Evolutionary conservation across 1,140 invertebrate genomes (phyloP).

Genomic region (Sycophila sp.): DNA sequence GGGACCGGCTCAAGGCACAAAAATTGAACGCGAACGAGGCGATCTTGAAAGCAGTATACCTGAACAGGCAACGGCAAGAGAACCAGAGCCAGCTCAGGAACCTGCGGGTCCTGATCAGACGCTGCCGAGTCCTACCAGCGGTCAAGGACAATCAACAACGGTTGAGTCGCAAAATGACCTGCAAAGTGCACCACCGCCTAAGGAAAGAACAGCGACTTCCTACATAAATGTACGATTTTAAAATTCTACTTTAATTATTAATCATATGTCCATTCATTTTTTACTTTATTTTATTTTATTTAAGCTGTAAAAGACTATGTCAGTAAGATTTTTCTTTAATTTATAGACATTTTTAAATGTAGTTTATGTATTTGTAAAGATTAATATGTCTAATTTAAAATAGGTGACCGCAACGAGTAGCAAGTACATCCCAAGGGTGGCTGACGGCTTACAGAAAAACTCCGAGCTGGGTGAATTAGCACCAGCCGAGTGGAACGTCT

Average conservation of each 20-base stretch:
- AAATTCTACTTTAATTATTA: slow-evolving; percentile 17
- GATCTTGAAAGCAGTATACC: slow-evolving; percentile 56
- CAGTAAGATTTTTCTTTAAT: neutral
- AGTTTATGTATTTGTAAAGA: no score
- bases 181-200: slow-evolving; percentile 61
- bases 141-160: slow-evolving; percentile 52
- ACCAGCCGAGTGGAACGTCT: slow-evolving; percentile 81
- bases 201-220: slow-evolving; percentile 70
- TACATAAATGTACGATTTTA: slow-evolving; percentile 69
- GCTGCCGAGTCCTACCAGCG: slow-evolving; percentile 66
- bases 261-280: neutral
- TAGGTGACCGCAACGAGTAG: slow-evolving; percentile 62
- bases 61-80: slow-evolving; percentile 56
- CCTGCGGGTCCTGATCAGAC: slow-evolving; percentile 71
- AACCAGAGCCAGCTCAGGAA: slow-evolving; percentile 69
- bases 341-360: slow-evolving; percentile 32
- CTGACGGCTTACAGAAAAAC: slow-evolving; percentile 66
- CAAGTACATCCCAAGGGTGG: slow-evolving; percentile 77
- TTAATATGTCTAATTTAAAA: no score
- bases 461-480: slow-evolving; percentile 69
- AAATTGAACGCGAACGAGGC: slow-evolving; percentile 60
- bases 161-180: slow-evolving; percentile 57
- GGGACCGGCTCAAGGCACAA: slow-evolving; percentile 54
- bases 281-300: no score
- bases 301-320: no score